Conservation (phyloP, 2,888 invertebrate genomes). For the Polymixis lichenea region DNA sequence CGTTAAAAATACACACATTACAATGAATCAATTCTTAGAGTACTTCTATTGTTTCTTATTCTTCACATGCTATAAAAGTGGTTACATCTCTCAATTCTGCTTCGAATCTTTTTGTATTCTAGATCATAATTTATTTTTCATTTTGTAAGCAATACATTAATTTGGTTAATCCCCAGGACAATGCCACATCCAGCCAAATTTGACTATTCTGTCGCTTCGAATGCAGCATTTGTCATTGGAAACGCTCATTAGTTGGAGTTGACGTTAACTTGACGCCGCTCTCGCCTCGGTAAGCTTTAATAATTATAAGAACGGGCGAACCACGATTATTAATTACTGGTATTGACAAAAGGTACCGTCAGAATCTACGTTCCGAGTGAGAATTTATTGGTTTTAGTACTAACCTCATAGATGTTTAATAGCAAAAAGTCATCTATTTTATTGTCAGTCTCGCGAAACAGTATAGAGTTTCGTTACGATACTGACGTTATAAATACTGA, state of each 20-base stretch:
- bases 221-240: conserved; percentile 87
- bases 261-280: conserved; percentile 88
- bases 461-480: not conserved
- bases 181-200: conserved; percentile 77
- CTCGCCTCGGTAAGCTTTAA: conserved; percentile 85
- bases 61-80: not conserved
- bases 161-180: conserved; percentile 58
- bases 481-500: conserved; percentile 24
- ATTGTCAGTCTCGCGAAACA: not conserved
- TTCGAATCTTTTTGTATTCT: not conserved
- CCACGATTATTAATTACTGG: conserved; percentile 85
- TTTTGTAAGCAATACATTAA: conserved; percentile 37
- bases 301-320: conserved; percentile 85
- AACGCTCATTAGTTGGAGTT: conserved; percentile 87
- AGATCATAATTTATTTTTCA: not conserved
- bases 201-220: conserved; percentile 75
- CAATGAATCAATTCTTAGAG: not conserved
- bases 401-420: conserved; percentile 56
- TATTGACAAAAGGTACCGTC: conserved; percentile 85
- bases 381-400: conserved; percentile 75
- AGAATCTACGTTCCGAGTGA: conserved; percentile 75
- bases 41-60: not conserved
- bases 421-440: conserved; percentile 21
- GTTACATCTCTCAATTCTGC: not conserved
- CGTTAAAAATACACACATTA: not conserved